phyloP scores from a whole-genome alignment of 2,797 vertebrate genomes.

The Macropus fuliginosus region DNA sequence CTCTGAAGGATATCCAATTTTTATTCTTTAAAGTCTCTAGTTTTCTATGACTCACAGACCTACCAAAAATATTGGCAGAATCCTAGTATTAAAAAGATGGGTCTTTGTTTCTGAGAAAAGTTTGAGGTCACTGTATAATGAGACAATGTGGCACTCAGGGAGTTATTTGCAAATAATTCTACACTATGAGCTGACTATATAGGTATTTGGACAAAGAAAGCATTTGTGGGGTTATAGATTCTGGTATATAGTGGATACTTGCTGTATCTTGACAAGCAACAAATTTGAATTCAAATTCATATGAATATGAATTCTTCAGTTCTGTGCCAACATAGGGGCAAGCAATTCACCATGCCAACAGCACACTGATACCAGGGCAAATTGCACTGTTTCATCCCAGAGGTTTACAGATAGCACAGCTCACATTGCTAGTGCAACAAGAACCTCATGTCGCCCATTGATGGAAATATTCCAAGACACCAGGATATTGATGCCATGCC shows the following conservation, averaged over 20 bases:
- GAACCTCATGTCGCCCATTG: background rate
- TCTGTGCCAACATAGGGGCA: background rate
- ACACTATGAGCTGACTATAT: background rate
- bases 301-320: conserved; percentile 10
- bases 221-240: background rate
- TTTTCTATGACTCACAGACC: background rate
- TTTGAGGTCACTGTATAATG: conserved; percentile 7
- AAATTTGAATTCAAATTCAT: conserved; percentile 2
- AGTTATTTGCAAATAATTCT: conserved; percentile 2
- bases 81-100: background rate
- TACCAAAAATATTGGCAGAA: background rate
- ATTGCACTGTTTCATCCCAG: conserved; percentile 12
- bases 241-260: background rate
- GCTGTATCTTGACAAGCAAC: background rate
- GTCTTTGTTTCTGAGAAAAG: background rate
- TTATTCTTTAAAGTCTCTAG: background rate
- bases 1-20: background rate
- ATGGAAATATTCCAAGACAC: conserved; percentile 13
- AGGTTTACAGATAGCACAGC: background rate
- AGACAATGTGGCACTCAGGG: conserved; percentile 1
- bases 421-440: background rate
- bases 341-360: conserved; percentile 36
- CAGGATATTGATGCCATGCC: background rate
- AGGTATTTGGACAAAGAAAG: conserved; percentile 3
- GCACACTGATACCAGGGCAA: background rate